These are phyloP conservation scores for Rhea americana DNA, from an alignment of 2,113 vertebrate genomes.

Conservation along the genomic window DNA sequence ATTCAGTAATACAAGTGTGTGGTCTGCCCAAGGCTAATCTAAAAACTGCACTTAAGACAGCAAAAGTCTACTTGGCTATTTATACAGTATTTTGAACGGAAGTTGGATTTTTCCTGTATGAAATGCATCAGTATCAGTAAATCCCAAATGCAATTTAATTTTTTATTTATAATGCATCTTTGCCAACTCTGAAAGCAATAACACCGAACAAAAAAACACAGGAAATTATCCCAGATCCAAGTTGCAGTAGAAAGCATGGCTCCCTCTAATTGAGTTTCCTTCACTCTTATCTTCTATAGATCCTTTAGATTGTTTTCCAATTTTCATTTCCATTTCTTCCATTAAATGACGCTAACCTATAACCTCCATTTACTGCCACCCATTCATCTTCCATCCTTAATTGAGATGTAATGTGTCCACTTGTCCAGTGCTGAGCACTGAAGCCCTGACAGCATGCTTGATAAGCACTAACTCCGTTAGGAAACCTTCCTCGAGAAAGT, in stretches of 20 bases:
- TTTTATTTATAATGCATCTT: constrained; percentile 62
- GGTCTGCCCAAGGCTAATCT: not conserved
- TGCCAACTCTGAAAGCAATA: constrained; percentile 4
- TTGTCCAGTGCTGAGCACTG: constrained; percentile 15
- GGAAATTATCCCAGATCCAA: constrained; percentile 38
- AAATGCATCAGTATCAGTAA: constrained; percentile 1
- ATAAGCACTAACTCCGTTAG: not conserved
- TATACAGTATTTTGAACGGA: not conserved
- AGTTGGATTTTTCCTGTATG: not conserved
- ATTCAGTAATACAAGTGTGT: not conserved
- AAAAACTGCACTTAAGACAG: not conserved
- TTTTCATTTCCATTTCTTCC: constrained; percentile 73
- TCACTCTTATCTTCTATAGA: constrained; percentile 63
- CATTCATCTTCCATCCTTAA: constrained; percentile 71
- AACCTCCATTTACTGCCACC: constrained; percentile 49
- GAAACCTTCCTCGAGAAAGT: not conserved
- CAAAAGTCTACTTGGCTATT: not conserved
- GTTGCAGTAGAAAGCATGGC: not conserved
- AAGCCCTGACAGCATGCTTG: not conserved
- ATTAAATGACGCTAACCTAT: constrained; percentile 71
- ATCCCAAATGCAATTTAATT: not conserved
- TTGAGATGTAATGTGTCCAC: constrained; percentile 65
- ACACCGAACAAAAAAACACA: constrained; percentile 29
- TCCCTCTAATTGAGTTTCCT: constrained; percentile 68
- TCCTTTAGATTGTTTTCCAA: constrained; percentile 73